Percentiles rank a stretch among this genome's conserved stretches.
These are phyloP conservation scores for Marmota flaviventris DNA, from an alignment of 2,113 vertebrate species.

Conservation along the genomic window DNA sequence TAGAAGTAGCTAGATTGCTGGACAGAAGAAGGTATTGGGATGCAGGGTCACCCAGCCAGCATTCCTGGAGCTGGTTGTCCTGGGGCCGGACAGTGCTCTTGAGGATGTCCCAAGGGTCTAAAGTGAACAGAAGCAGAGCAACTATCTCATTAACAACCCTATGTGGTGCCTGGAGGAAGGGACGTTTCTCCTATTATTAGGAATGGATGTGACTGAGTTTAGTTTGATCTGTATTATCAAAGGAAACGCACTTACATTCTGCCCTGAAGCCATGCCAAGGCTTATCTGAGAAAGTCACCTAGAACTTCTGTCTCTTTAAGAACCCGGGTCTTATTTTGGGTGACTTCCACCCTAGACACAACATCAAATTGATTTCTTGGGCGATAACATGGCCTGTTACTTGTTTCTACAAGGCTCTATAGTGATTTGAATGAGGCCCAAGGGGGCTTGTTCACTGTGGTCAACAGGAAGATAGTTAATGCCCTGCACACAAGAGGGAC, in stretches of 20 bases:
- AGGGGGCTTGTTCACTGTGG: not conserved
- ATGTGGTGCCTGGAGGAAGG: too few relatives aligned
- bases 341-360: not conserved
- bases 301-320: not conserved
- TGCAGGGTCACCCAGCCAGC: not conserved
- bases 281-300: not conserved
- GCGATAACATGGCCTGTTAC: not conserved
- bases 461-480: not conserved
- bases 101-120: not conserved
- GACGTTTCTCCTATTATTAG: not conserved
- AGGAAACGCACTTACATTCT: not conserved
- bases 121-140: not conserved
- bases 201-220: not conserved
- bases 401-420: not conserved
- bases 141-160: not conserved
- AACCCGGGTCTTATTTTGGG: not conserved
- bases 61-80: not conserved
- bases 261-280: not conserved
- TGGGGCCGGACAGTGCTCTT: not conserved
- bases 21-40: not conserved
- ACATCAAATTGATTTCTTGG: not conserved
- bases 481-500: not conserved
- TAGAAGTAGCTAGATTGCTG: not conserved
- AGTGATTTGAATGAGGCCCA: not conserved
- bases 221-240: not conserved